These are phyloP conservation scores for Ephestia elutella DNA, from an alignment of 1,140 invertebrate species.

Conservation along the genomic window DNA sequence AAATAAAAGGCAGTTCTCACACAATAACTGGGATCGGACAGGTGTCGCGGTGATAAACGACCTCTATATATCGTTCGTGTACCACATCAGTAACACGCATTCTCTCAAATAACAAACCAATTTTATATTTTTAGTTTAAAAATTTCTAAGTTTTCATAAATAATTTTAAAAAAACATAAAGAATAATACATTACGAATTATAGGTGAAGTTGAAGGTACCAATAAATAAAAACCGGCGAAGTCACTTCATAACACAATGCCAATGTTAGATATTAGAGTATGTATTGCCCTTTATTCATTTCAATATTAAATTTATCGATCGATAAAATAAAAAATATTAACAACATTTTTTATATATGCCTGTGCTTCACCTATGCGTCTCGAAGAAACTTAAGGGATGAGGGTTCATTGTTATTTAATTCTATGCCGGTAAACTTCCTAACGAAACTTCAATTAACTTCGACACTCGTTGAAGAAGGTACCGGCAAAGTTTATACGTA, in stretches of 20 bases:
- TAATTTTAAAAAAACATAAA: too few species aligned
- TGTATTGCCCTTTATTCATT: too few species aligned
- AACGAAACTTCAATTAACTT: conserved; percentile 18
- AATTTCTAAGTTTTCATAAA: conserved; percentile 4
- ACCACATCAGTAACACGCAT: conserved; percentile 25
- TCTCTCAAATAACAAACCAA: conserved; percentile 15
- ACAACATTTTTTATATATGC: too few species aligned
- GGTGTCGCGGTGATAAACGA: conserved; percentile 23
- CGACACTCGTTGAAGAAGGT: conserved; percentile 12
- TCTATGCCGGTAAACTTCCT: conserved; percentile 7
- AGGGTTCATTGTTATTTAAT: conserved; percentile 16
- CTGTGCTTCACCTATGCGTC: conserved; percentile 4
- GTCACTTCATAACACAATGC: too few species aligned
- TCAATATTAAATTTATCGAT: too few species aligned
- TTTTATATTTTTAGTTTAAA: conserved; percentile 14
- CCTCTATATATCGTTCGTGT: conserved; percentile 30
- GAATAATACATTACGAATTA: too few species aligned
- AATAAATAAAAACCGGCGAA: too few species aligned
- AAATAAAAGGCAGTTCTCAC: not conserved
- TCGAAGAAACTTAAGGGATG: not conserved
- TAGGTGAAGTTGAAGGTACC: too few species aligned
- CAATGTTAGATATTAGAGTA: too few species aligned
- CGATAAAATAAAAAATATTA: too few species aligned
- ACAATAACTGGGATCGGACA: not conserved
- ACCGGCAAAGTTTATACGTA: conserved; percentile 5